Evolutionary conservation across 2,797 vertebrate species (phyloP).

Genomic region (Ibycter americanus): DNA sequence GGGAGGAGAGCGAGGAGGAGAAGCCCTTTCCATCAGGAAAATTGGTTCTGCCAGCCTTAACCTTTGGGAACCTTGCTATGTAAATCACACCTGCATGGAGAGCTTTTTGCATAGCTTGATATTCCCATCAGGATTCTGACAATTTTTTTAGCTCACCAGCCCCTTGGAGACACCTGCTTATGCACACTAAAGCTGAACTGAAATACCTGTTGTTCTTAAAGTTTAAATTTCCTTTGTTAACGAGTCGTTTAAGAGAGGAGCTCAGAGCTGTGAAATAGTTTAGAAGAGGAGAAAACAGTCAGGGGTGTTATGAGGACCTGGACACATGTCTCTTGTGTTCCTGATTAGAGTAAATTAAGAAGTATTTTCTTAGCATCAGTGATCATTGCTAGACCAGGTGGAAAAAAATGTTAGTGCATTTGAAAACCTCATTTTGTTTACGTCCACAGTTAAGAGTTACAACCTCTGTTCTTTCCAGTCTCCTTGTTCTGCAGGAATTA

Average conservation of each 20-base stretch:
- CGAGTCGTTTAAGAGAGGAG: not conserved
- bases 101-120: not conserved
- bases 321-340: not conserved
- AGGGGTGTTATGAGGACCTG: not conserved
- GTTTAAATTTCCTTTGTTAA: not conserved
- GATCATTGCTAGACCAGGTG: not conserved
- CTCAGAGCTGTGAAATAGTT: not conserved
- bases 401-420: not conserved
- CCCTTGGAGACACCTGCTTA: not conserved
- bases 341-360: not conserved
- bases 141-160: not conserved
- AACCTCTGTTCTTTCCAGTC: fast-evolving
- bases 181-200: not conserved
- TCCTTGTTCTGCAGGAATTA: not conserved
- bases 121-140: not conserved
- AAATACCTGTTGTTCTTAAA: not conserved
- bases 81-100: not conserved
- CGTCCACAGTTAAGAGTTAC: too few species aligned
- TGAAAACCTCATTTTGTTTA: not conserved
- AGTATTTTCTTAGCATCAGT: not conserved
- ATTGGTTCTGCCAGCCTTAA: too few species aligned
- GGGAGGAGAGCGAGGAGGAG: not conserved
- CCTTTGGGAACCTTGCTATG: not conserved
- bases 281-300: not conserved
- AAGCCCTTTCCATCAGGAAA: not conserved